These are phyloP conservation scores for Protosalanx chinensis DNA, from an alignment of 2,797 vertebrate species.

Conservation along the genomic window DNA sequence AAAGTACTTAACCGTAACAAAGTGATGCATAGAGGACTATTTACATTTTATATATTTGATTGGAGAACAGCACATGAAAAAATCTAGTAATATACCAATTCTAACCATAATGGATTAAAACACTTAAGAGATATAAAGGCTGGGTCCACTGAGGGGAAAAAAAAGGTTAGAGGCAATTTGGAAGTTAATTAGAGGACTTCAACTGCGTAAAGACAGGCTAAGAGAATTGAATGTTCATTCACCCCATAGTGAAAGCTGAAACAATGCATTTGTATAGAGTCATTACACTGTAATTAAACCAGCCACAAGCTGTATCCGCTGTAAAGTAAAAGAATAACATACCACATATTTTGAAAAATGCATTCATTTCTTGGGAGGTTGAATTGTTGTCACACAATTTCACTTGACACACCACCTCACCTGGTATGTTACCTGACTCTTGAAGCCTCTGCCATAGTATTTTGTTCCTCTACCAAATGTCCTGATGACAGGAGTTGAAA, in stretches of 20 bases:
- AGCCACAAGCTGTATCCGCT: conserved; percentile 32
- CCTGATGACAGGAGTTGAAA: conserved; percentile 90
- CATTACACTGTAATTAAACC: conserved; percentile 34
- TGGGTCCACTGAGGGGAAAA: conserved; percentile 5
- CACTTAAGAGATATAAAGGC: conserved; percentile 8
- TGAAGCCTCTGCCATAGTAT: conserved; percentile 83
- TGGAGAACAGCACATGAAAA: conserved; percentile 1
- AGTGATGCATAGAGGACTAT: not conserved
- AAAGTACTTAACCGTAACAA: not conserved
- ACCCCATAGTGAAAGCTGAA: conserved; percentile 22
- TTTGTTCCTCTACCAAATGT: conserved; percentile 88
- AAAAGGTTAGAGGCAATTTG: conserved; percentile 12
- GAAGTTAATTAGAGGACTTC: conserved; percentile 28
- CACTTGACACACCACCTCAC: conserved; percentile 61
- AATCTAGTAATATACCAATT: not conserved
- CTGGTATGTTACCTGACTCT: conserved; percentile 82
- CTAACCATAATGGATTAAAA: not conserved
- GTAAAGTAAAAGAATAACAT: not conserved
- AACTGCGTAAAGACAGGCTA: conserved; percentile 23
- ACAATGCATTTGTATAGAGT: conserved; percentile 22
- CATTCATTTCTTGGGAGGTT: not conserved
- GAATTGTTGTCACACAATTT: not conserved
- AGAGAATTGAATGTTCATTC: conserved; percentile 21
- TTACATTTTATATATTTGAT: not conserved
- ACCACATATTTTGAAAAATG: conserved; percentile 1